Evolutionary conservation across 2,888 invertebrate genomes (phyloP).

Genomic region (Doris montereyensis): DNA sequence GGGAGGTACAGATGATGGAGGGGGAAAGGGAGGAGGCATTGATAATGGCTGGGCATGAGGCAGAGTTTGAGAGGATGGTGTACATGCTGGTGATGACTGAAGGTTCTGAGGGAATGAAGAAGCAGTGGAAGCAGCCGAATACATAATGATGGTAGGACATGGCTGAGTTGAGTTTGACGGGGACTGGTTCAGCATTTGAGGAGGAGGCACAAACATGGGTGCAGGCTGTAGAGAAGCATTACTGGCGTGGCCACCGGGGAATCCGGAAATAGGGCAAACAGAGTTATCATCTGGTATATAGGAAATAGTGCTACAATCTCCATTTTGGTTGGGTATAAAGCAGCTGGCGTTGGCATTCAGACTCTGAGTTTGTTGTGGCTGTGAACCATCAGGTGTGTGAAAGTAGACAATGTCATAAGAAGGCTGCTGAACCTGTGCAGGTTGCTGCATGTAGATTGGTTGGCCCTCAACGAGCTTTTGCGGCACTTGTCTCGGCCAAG

Average conservation of each 20-base stretch:
- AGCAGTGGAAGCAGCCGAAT: constrained; percentile 18
- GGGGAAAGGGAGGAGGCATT: constrained; percentile 36
- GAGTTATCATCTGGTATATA: background rate
- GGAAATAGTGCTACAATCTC: background rate
- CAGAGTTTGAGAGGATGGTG: constrained; percentile 25
- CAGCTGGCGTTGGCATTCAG: constrained; percentile 40
- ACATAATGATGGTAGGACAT: constrained; percentile 36
- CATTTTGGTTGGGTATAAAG: constrained; percentile 40
- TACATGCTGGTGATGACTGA: constrained; percentile 10
- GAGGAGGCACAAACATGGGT: constrained; percentile 41
- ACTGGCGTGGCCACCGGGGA: background rate
- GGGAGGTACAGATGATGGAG: constrained; percentile 36
- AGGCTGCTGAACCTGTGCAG: constrained; percentile 28
- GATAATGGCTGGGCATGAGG: constrained; percentile 7
- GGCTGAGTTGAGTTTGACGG: constrained; percentile 17
- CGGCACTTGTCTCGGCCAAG: constrained; percentile 59
- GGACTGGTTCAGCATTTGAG: constrained; percentile 24
- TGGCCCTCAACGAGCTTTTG: constrained; percentile 64
- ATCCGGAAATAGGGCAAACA: constrained; percentile 8
- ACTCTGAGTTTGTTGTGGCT: background rate
- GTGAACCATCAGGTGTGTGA: background rate
- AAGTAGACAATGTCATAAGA: constrained; percentile 41
- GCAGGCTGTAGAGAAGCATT: constrained; percentile 23
- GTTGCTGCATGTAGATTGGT: constrained; percentile 58
- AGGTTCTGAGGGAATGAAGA: constrained; percentile 6